A percentile compares a stretch with the other conserved stretches of the same genome.
These are phyloP conservation scores for Poeciliopsis prolifica DNA, from an alignment of 2,113 vertebrate genomes.

Conservation along the genomic window DNA sequence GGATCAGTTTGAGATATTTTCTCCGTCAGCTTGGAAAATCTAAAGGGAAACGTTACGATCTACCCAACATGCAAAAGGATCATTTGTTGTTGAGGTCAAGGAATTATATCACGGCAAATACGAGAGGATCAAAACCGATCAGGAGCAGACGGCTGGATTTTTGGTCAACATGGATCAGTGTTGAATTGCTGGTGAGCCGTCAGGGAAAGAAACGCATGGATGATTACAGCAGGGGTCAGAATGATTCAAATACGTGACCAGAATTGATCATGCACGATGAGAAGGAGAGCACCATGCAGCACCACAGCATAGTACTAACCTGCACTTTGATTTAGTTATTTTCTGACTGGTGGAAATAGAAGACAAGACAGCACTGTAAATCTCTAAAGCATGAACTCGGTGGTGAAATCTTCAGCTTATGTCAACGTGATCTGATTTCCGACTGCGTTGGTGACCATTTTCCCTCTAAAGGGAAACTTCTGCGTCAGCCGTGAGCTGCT, in stretches of 20 bases:
- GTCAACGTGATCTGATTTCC: background rate
- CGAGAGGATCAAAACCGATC: background rate
- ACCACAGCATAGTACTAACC: conserved; percentile 84
- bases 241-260: conserved; percentile 12
- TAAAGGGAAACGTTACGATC: background rate
- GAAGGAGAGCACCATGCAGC: conserved; percentile 26
- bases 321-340: conserved; percentile 98
- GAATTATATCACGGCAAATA: background rate
- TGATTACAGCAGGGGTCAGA: conserved; percentile 5
- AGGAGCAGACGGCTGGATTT: background rate
- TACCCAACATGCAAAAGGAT: background rate
- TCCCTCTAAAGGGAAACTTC: background rate
- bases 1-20: conserved; percentile 7
- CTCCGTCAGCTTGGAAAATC: background rate
- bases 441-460: background rate
- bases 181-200: background rate
- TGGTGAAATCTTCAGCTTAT: background rate
- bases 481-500: background rate
- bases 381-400: background rate
- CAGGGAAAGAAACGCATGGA: conserved; percentile 7
- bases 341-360: conserved; percentile 87
- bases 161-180: background rate
- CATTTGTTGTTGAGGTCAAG: conserved; percentile 7
- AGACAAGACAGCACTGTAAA: conserved; percentile 30
- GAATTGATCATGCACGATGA: conserved; percentile 47